phyloP scores from a whole-genome alignment of 2,888 invertebrate genomes.

The Morpho deidamia region DNA sequence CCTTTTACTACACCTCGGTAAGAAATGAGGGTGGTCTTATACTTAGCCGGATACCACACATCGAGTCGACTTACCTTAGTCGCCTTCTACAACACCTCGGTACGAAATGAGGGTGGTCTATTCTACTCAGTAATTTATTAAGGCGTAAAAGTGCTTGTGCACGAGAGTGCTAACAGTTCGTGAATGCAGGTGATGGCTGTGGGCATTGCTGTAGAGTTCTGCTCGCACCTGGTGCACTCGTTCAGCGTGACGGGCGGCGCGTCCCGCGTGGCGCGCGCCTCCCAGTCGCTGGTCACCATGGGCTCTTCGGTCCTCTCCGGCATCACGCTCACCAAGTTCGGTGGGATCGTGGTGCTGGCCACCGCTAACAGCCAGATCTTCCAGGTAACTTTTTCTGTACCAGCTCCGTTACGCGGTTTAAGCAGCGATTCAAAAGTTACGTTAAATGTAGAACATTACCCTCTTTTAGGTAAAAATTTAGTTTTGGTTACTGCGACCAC shows the following conservation, averaged over 20 bases:
- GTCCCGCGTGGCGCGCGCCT: conserved; percentile 84
- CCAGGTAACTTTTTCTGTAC: conserved; percentile 66
- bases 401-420: too few relatives aligned
- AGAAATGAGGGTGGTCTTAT: too few relatives aligned
- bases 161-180: neutral
- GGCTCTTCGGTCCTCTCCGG: conserved; percentile 98
- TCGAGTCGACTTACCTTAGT: too few relatives aligned
- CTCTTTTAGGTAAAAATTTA: too few relatives aligned
- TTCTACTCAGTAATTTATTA: too few relatives aligned
- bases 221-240: conserved; percentile 96
- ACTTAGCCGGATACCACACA: too few relatives aligned
- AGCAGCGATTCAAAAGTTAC: too few relatives aligned
- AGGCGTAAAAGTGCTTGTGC: neutral
- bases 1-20: too few relatives aligned
- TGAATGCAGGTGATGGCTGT: conserved; percentile 91
- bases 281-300: conserved; percentile 92
- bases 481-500: too few relatives aligned
- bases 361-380: conserved; percentile 99
- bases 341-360: conserved; percentile 96
- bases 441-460: too few relatives aligned
- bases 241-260: conserved; percentile 86
- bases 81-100: too few relatives aligned
- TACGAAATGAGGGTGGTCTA: too few relatives aligned
- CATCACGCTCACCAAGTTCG: conserved; percentile 98
- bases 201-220: conserved; percentile 99